Conservation (phyloP, 2,113 vertebrate species). For the Mirounga angustirostris region DNA sequence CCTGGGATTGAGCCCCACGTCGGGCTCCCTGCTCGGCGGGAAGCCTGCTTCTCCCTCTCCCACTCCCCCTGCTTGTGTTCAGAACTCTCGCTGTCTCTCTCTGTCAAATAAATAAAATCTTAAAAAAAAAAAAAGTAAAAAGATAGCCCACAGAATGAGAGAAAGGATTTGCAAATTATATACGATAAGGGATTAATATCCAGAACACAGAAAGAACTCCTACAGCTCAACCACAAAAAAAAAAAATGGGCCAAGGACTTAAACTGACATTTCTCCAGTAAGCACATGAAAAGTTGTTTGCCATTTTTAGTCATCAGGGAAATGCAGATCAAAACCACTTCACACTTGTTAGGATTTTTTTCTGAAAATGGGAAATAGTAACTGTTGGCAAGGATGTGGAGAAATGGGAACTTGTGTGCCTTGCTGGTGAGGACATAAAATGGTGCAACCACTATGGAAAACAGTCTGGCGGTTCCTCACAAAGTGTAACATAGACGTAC, state of each 20-base stretch:
- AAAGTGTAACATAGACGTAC: not conserved
- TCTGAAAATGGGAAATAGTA: not conserved
- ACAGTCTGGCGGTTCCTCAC: not conserved
- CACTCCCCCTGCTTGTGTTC: too few relatives aligned
- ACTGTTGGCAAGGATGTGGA: not conserved
- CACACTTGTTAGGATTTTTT: not conserved
- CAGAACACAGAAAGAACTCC: not conserved
- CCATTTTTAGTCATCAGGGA: not conserved
- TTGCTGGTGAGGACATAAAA: not conserved
- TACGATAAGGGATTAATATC: not conserved
- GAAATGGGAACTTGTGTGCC: not conserved
- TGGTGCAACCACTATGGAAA: not conserved
- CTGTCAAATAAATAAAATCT: too few relatives aligned
- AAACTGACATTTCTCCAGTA: not conserved
- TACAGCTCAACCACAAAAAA: not conserved
- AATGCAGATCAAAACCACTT: not conserved
- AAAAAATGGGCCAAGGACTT: not conserved
- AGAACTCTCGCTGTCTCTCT: too few relatives aligned
- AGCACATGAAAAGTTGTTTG: not conserved
- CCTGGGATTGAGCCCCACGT: too few relatives aligned
- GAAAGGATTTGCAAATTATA: not conserved
- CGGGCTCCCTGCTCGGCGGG: too few relatives aligned
- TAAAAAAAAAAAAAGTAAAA: not conserved
- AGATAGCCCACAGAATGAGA: not conserved
- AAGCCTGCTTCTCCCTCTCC: too few relatives aligned